These are phyloP conservation scores for Atherinomorus stipes DNA, from an alignment of 2,113 vertebrate genomes.

Conservation along the genomic window DNA sequence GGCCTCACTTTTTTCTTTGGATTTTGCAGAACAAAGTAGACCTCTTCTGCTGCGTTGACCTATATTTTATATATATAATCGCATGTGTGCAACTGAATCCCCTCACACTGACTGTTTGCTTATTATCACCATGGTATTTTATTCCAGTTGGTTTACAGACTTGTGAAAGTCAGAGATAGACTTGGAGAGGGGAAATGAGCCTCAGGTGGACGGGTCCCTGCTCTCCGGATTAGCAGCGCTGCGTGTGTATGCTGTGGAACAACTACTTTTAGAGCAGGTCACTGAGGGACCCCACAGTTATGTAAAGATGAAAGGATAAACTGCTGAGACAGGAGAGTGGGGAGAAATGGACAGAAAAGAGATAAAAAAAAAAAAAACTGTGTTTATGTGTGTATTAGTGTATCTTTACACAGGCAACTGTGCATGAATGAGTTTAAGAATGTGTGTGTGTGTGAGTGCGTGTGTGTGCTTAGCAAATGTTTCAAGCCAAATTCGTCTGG, in stretches of 20 bases:
- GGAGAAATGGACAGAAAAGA: conserved; percentile 61
- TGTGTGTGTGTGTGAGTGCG: background rate
- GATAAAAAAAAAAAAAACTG: conserved; percentile 34
- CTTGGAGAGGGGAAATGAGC: conserved; percentile 25
- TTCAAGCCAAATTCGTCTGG: conserved; percentile 75
- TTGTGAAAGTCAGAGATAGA: conserved; percentile 24
- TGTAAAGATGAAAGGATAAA: conserved; percentile 77
- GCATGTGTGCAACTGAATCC: conserved; percentile 6
- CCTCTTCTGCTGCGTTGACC: conserved; percentile 17
- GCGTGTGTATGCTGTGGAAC: conserved; percentile 30
- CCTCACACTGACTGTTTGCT: conserved; percentile 11
- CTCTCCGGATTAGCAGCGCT: conserved; percentile 37
- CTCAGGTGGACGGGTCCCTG: conserved; percentile 47
- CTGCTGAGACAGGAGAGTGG: conserved; percentile 64
- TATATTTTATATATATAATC: conserved; percentile 39
- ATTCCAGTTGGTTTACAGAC: conserved; percentile 35
- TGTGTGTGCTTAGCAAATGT: conserved; percentile 53
- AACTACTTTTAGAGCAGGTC: conserved; percentile 56
- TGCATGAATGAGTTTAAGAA: conserved; percentile 18
- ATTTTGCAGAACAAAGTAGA: conserved; percentile 42
- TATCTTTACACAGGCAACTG: conserved; percentile 36
- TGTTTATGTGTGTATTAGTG: conserved; percentile 23
- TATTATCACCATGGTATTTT: conserved; percentile 45
- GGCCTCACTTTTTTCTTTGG: conserved; percentile 41
- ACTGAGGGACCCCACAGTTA: conserved; percentile 54